Percentiles rank a stretch among this genome's conserved stretches.
Evolutionary conservation across 2,113 vertebrate species (phyloP).

Genomic region (Oreochromis spilurus): DNA sequence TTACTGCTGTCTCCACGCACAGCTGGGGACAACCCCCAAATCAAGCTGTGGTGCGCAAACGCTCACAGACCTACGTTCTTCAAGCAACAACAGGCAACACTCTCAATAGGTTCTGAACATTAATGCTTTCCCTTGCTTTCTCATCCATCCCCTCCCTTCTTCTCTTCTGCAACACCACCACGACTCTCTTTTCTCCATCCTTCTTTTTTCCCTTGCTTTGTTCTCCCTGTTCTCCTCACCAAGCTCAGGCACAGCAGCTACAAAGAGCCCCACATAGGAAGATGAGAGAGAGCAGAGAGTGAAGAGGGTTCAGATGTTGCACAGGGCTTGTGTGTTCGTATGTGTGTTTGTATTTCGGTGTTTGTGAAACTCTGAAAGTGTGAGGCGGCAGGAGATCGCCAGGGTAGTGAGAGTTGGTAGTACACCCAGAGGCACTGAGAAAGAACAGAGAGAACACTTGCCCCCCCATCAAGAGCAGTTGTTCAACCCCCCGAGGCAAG

Average conservation of each 20-base stretch:
- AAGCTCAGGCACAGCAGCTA: constrained; percentile 57
- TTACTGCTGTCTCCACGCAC: constrained; percentile 62
- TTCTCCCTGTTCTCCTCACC: constrained; percentile 59
- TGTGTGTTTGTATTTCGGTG: constrained; percentile 45
- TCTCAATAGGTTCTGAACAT: constrained; percentile 34
- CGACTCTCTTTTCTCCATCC: constrained; percentile 50
- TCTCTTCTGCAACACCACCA: constrained; percentile 38
- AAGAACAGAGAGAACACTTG: constrained; percentile 73
- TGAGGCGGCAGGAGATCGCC: constrained; percentile 70
- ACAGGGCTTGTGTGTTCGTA: constrained; percentile 46
- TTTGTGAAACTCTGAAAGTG: constrained; percentile 54
- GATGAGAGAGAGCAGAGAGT: constrained; percentile 67
- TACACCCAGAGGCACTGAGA: constrained; percentile 64
- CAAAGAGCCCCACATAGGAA: constrained; percentile 73
- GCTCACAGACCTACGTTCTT: constrained; percentile 37
- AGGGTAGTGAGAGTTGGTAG: constrained; percentile 68
- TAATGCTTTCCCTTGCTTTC: constrained; percentile 36
- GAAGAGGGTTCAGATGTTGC: constrained; percentile 65
- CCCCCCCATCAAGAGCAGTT: constrained; percentile 70
- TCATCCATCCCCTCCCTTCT: constrained; percentile 50
- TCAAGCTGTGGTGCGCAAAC: constrained; percentile 50
- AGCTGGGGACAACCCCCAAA: constrained; percentile 70
- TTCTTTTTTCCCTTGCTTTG: constrained; percentile 51
- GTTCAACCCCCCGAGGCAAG: constrained; percentile 67
- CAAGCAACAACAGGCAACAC: constrained; percentile 51